phyloP scores from a whole-genome alignment of 2,113 vertebrate species.

The Stercorarius parasiticus region DNA sequence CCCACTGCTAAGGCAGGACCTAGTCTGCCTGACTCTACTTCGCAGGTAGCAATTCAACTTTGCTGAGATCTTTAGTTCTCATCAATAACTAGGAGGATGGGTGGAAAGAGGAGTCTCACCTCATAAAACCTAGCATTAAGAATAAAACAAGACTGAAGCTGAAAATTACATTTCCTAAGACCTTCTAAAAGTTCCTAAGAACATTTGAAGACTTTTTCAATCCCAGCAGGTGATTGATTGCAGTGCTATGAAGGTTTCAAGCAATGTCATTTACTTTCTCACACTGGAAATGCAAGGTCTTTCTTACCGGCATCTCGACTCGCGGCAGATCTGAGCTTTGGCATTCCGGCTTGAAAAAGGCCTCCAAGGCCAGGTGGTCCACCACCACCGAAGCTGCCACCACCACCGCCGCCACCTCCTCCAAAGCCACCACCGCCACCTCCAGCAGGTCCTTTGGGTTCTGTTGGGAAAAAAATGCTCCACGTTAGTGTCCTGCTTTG shows the following conservation, averaged over 20 bases:
- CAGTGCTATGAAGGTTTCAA: not conserved
- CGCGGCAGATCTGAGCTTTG: slow-evolving; percentile 86
- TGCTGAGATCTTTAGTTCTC: not conserved
- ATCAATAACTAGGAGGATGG: not conserved
- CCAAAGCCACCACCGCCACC: slow-evolving; percentile 38
- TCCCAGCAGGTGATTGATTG: not conserved
- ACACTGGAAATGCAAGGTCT: not conserved
- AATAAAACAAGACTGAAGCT: not conserved
- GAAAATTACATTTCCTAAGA: not conserved
- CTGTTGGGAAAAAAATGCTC: slow-evolving; percentile 70
- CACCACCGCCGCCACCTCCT: slow-evolving; percentile 41
- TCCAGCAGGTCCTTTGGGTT: slow-evolving; percentile 81
- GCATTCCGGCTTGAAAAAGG: slow-evolving; percentile 93
- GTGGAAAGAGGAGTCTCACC: not conserved
- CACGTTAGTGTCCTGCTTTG: not conserved
- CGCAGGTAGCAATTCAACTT: not conserved
- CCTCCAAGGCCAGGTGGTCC: slow-evolving; percentile 87
- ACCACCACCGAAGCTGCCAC: slow-evolving; percentile 19
- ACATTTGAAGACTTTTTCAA: not conserved
- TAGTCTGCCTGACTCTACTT: not conserved
- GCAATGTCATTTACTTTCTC: not conserved
- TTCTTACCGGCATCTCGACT: slow-evolving; percentile 80
- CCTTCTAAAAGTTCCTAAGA: not conserved
- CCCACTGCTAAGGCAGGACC: not conserved
- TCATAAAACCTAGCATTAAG: not conserved